Evolutionary conservation across 2,797 vertebrate species (phyloP), one percentile per base, ranked within the genome.

Genomic region (Emydoidea blandingii): DNA sequence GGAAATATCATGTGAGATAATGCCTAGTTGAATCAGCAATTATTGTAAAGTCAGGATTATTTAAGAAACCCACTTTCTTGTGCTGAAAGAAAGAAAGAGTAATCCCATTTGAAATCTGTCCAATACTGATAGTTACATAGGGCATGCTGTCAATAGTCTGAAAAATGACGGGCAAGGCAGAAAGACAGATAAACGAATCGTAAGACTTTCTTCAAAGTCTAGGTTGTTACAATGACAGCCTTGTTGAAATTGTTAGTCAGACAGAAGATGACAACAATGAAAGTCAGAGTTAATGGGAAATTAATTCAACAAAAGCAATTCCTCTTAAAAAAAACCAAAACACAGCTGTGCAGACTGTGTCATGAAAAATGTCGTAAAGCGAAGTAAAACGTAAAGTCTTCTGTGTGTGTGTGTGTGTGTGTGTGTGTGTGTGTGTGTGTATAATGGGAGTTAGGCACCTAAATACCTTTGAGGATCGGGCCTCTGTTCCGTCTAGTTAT

Each of bases 221-320:
- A 68, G 34, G 65, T 85, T 83, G 88, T 96, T 96, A 80, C 88
- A 76, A 91, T 96, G 91, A 93, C 90, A 96, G 79, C 50, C 72
- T 89, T 88, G 54, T 18, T 47, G 92, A 88, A 95, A 92, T 83
- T 79, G 65, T 41, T 56, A 68, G 31, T 37, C 62, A 65, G 34
- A 50, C 14, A 86, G 79, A 59, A 88, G 49, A 78, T 59, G 90
- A 65, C 49, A 96, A 34, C 10, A 50, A 57, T 91, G 86, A 92
- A 87, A 91, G 16, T 82, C 74, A 72, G 68, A 94, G 41, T 85
- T 68, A 89, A 29, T 81, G 90, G 10, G 49, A 92, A 1, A 1
- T 50, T 49, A 91, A 93, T 68, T 91, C 87, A 89, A 0, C 85
- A 88, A 83, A 19, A 86, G 44, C 15, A 34, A 47, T n/a, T 53